Evolutionary conservation across 2,888 invertebrate species (phyloP).

Genomic region (Drymonia ruficornis): DNA sequence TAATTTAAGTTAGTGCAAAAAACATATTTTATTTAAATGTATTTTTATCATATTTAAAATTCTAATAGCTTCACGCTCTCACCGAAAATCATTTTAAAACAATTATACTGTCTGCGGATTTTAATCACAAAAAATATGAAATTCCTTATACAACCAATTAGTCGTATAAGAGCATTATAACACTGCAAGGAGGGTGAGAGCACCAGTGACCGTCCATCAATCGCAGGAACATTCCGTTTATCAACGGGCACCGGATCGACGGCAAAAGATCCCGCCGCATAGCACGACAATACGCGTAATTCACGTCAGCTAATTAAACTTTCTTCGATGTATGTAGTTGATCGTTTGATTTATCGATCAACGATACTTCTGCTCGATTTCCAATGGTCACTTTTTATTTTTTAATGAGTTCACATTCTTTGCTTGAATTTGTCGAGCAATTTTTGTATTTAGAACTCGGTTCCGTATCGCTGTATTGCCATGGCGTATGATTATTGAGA

Average conservation of each 20-base stretch:
- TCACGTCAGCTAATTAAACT: slow-evolving; percentile 39
- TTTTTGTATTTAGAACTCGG: slow-evolving; percentile 14
- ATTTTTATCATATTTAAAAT: too few species aligned
- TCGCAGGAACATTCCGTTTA: slow-evolving; percentile 40
- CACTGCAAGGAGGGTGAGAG: slow-evolving; percentile 45
- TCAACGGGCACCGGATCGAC: slow-evolving; percentile 29
- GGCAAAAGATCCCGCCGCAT: slow-evolving; percentile 43
- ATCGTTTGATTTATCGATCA: slow-evolving; percentile 50
- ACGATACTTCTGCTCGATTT: slow-evolving; percentile 34
- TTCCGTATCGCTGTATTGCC: slow-evolving; percentile 1
- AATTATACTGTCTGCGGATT: slow-evolving; percentile 2
- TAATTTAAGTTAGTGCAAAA: too few species aligned
- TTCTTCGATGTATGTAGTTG: slow-evolving; percentile 41
- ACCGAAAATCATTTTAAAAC: not conserved
- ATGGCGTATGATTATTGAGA: too few species aligned
- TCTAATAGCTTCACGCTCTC: not conserved
- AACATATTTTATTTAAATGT: not conserved
- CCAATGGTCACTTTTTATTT: slow-evolving; percentile 44
- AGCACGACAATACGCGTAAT: slow-evolving; percentile 16
- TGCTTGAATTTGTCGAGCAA: slow-evolving; percentile 17
- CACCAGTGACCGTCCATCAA: slow-evolving; percentile 46
- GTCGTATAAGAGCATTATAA: slow-evolving; percentile 11
- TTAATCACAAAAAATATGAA: slow-evolving; percentile 9
- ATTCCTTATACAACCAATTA: slow-evolving; percentile 20
- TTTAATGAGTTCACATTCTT: slow-evolving; percentile 48